Percentiles rank a stretch among this genome's conserved stretches.
Conservation (phyloP, 2,113 vertebrate species). For the Odocoileus hemionus region DNA sequence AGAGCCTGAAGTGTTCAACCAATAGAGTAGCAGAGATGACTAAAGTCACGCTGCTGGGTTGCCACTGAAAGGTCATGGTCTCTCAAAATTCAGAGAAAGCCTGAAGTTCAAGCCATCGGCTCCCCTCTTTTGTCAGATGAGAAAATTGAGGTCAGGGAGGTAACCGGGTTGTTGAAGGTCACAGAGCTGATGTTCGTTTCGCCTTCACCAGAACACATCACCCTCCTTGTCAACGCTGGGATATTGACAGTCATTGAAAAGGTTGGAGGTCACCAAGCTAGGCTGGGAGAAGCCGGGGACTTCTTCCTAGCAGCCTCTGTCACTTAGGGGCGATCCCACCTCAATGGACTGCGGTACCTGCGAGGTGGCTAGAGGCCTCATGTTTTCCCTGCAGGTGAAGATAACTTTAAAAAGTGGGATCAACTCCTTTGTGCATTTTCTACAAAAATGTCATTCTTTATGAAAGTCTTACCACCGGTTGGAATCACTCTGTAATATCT, state of each 20-base stretch:
- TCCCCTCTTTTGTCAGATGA: background rate
- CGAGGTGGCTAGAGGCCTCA: background rate
- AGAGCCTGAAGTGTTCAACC: background rate
- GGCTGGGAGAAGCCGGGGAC: background rate
- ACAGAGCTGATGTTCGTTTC: background rate
- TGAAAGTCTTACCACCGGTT: background rate
- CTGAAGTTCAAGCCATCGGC: background rate
- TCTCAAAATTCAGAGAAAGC: constrained; percentile 25
- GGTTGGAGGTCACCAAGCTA: background rate
- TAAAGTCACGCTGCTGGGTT: background rate
- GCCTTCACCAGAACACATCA: background rate
- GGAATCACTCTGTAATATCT: background rate
- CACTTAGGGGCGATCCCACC: background rate
- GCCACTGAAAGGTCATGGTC: constrained; percentile 51
- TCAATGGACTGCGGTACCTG: background rate
- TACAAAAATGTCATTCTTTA: background rate
- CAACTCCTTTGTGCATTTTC: background rate
- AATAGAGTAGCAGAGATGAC: background rate
- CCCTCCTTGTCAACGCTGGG: background rate
- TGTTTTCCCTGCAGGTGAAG: background rate
- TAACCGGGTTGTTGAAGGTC: background rate
- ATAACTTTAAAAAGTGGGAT: background rate
- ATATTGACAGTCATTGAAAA: background rate
- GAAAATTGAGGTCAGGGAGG: background rate
- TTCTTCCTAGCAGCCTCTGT: background rate